Base-by-base conservation (phyloP, 2,113 vertebrate genomes). In the Neotragus pygmaeus region DNA sequence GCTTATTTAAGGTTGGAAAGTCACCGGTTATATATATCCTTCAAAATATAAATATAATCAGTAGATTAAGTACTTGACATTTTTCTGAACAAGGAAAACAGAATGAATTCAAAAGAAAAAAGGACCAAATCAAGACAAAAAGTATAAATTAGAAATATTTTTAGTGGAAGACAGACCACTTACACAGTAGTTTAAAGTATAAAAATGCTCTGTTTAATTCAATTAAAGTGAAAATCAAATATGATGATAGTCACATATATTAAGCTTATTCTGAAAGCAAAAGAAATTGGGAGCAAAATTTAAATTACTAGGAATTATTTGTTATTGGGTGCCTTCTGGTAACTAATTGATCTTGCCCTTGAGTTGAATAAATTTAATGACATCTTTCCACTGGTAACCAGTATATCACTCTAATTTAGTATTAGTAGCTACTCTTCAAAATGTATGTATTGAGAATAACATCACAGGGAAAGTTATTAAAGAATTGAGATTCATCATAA, bases 291-390 rank as follows among this genome's bases (percentile, higher is more conserved):
- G 3, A 58, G 45, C 45, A 27, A 95, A 95, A n/a, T 95, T 96
- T 49, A 91, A 75, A 90, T 73, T 85, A 80, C 0, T 47, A 5
- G 0, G 55, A 43, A 39, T 13, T 30, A 86, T 95, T 90, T 92
- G 5, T 7, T 94, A 90, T 91, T 85, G 75, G 15, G 4, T 11
- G 3, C 1, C 1, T 28, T 36, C 33, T 13, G 5, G 2, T 3
- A 87, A 81, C 78, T 84, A 13, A 62, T 82, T 45, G 66, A 8
- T 51, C 36, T 2, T 43, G 30, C 12, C 5, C 60, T 0, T 0
- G 1, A 53, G 51, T 0, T 47, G 19, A 7, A 17, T 49, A 30
- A 57, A 7, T 27, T 14, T 0, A 8, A 82, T 43, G 1, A 3
- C 1, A 2, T 53, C 2, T 1, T 78, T 86, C 2, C 3, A 1